These are phyloP conservation scores for Eutrigla gurnardus DNA, from an alignment of 2,797 vertebrate genomes.

Conservation along the genomic window DNA sequence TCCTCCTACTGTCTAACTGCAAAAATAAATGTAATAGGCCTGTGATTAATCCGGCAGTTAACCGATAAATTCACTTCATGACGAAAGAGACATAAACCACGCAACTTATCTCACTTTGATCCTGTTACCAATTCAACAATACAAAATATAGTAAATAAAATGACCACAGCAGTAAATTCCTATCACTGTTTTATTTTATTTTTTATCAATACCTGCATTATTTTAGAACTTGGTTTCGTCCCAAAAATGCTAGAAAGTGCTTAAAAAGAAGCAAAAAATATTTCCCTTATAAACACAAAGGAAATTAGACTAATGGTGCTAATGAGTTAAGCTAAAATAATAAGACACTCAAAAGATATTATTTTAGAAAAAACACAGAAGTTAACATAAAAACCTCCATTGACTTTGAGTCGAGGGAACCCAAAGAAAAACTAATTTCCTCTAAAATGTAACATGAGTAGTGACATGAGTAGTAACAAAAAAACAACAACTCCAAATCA, in stretches of 20 bases:
- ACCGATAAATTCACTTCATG: conserved; percentile 11
- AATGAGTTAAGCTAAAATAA: background rate
- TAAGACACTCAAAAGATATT: background rate
- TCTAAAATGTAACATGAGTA: too few species aligned
- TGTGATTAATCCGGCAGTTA: background rate
- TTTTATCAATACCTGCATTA: background rate
- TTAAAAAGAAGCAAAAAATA: background rate
- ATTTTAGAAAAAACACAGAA: too few species aligned
- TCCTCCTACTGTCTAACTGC: background rate
- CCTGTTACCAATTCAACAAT: background rate
- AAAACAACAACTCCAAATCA: background rate
- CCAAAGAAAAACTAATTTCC: too few species aligned
- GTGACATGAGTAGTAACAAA: too few species aligned
- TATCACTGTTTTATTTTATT: background rate
- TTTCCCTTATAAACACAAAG: background rate
- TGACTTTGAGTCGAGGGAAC: too few species aligned
- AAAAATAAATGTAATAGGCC: background rate
- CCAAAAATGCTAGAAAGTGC: background rate
- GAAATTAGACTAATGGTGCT: background rate
- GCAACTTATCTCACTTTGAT: background rate
- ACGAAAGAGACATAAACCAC: background rate
- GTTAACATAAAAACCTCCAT: too few species aligned
- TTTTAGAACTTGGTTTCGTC: background rate
- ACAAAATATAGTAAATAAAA: background rate
- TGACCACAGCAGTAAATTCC: too few species aligned